These are phyloP conservation scores for Chanos chanos DNA, from an alignment of 2,797 vertebrate genomes.

Conservation along the genomic window DNA sequence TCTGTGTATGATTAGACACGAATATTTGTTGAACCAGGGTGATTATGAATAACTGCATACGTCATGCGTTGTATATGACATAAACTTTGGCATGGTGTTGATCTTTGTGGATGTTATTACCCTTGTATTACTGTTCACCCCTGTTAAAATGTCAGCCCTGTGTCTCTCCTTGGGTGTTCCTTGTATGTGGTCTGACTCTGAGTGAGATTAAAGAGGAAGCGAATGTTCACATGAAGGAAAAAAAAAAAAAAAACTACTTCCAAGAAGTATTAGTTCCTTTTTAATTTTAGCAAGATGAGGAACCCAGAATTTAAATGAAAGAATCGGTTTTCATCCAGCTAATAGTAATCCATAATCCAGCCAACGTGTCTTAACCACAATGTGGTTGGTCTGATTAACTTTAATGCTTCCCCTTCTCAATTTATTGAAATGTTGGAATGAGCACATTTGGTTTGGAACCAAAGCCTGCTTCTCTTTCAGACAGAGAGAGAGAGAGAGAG, in stretches of 20 bases:
- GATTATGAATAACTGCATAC: too few relatives aligned
- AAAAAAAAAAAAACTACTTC: slow-evolving; percentile 73
- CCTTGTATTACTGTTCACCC: slow-evolving; percentile 5
- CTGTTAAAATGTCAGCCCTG: slow-evolving; percentile 53
- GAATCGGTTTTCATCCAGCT: slow-evolving; percentile 82
- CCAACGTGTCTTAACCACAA: slow-evolving; percentile 80
- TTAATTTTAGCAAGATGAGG: slow-evolving; percentile 78
- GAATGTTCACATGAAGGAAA: slow-evolving; percentile 48
- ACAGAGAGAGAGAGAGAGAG: slow-evolving; percentile 51
- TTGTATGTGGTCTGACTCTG: slow-evolving; percentile 46
- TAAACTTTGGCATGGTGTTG: too few relatives aligned
- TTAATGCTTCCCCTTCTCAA: slow-evolving; percentile 79
- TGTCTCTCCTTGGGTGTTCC: slow-evolving; percentile 60
- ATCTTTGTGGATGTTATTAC: slow-evolving; percentile 1
- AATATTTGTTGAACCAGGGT: too few relatives aligned
- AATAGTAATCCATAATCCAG: slow-evolving; percentile 86
- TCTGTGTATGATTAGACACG: too few relatives aligned
- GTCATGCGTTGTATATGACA: too few relatives aligned
- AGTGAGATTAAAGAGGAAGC: slow-evolving; percentile 54
- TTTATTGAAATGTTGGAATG: slow-evolving; percentile 83
- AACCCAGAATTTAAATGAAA: slow-evolving; percentile 81
- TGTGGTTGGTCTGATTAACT: slow-evolving; percentile 83
- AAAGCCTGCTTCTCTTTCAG: slow-evolving; percentile 68
- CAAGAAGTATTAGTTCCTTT: slow-evolving; percentile 80
- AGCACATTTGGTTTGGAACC: slow-evolving; percentile 76